Base-by-base conservation (phyloP, 1,140 invertebrate species). In the Chironomus tepperi region DNA sequence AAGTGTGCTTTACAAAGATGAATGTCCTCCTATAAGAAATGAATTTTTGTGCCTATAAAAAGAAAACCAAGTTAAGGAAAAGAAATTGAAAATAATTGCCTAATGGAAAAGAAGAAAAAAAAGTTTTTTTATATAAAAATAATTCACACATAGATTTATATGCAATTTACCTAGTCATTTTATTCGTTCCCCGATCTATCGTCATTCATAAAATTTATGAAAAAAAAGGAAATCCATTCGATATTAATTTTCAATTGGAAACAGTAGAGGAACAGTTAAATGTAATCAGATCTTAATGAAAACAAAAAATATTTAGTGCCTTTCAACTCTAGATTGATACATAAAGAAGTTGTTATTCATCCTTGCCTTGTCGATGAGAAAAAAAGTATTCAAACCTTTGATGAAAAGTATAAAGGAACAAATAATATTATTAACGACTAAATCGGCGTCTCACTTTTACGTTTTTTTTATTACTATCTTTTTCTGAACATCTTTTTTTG, bases 41-140 rank as follows among this genome's bases (percentile, higher is more conserved):
- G 24, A 34, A 34, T 57, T 57, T n/a, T 57, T 57, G 47, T 57
- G 47, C 47, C 47, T 57, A 57, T 57, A 57, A 57, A 57, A 57
- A 15, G n/a, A 57, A 47, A 57, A 2, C 8, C 43, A 47, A 47
- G 8, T 34, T 34, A 34, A 34, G 24, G 24, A 34, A 34, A 34
- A 5, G 9, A 47, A 47, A 47, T 10, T 47, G 43, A 47, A 34
- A 34, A 47, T 47, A 15, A 47, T 47, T 47, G 43, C 43, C 43
- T 47, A 57, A 57, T 57, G 47, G 3, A 57, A 47, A 47, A 47
- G 43, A 57, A 57, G 47, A 15, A 57, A 57, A 47, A 57, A 57
- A 57, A n/a, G n/a, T n/a, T 57, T 57, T 57, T 57, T n/a, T 1
- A 34, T 34, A 34, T 34, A 34, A 34, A n/a, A 34, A 34, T 34